Evolutionary conservation across 1,140 invertebrate species (phyloP).

Genomic region (Drosophila carrolli): DNA sequence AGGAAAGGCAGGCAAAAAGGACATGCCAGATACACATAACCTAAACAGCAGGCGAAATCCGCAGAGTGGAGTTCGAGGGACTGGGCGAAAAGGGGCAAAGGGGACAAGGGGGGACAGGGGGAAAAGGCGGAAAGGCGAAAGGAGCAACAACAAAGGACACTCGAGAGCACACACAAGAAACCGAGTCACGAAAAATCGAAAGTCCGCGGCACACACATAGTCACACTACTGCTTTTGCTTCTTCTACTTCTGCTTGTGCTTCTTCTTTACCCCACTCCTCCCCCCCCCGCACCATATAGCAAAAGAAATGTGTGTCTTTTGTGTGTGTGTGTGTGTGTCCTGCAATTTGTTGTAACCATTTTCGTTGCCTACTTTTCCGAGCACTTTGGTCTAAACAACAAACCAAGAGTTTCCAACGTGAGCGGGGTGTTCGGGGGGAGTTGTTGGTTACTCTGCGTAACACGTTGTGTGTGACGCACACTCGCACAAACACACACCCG

Average conservation of each 20-base stretch:
- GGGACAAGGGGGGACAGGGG: neutral
- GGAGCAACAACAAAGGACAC: constrained; percentile 55
- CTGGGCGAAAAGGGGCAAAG: neutral
- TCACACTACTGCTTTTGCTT: neutral
- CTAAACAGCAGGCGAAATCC: constrained; percentile 60
- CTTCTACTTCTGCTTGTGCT: constrained; percentile 7
- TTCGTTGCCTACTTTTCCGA: constrained; percentile 52
- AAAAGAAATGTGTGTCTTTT: neutral
- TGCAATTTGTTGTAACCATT: constrained; percentile 40
- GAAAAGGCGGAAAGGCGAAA: constrained; percentile 18
- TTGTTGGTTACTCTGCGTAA: constrained; percentile 39
- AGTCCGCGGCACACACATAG: constrained; percentile 44
- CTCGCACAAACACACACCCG: constrained; percentile 22
- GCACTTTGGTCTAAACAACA: constrained; percentile 44
- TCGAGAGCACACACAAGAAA: constrained; percentile 33
- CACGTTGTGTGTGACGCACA: constrained; percentile 65
- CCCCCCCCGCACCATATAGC: neutral
- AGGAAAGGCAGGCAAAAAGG: constrained; percentile 58
- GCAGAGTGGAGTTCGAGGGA: constrained; percentile 34
- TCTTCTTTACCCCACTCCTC: neutral
- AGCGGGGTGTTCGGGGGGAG: too few species aligned
- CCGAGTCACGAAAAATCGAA: constrained; percentile 72
- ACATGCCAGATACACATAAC: constrained; percentile 71
- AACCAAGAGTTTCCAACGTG: constrained; percentile 25
- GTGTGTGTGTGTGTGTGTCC: neutral